phyloP scores from a whole-genome alignment of 2,888 invertebrate genomes.

The Lucinisca nassula region DNA sequence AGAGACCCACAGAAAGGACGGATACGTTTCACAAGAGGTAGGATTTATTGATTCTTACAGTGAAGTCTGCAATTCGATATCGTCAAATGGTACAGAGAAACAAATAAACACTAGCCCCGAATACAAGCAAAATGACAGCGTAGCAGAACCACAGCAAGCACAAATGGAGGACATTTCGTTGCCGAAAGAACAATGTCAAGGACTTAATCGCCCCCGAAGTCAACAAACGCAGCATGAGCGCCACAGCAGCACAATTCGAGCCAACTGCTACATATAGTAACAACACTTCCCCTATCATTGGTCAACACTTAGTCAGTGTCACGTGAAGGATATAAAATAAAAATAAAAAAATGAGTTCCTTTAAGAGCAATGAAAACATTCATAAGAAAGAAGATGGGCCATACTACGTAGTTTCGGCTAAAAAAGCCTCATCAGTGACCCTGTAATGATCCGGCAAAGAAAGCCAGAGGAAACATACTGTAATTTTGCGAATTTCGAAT shows the following conservation, averaged over 20 bases:
- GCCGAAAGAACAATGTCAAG: neutral
- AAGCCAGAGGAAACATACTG: too few relatives aligned
- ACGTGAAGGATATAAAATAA: too few relatives aligned
- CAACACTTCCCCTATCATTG: slow-evolving; percentile 1
- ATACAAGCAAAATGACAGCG: neutral
- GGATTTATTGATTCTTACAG: neutral
- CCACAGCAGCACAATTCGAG: neutral
- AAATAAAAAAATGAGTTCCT: too few relatives aligned
- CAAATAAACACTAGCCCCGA: neutral
- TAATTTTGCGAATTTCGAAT: too few relatives aligned
- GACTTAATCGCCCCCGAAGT: neutral
- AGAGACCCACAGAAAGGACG: neutral
- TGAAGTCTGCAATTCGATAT: neutral
- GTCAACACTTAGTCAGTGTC: slow-evolving; percentile 38
- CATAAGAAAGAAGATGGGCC: too few relatives aligned
- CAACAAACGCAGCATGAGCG: neutral
- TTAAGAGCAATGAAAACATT: too few relatives aligned
- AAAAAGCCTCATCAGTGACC: too few relatives aligned
- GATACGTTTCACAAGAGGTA: neutral
- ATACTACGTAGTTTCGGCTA: too few relatives aligned
- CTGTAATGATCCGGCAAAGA: too few relatives aligned
- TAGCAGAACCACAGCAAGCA: slow-evolving; percentile 8
- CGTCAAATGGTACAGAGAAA: neutral
- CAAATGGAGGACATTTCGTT: too few relatives aligned
- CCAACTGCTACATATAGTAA: neutral